Conservation (phyloP, 2,888 invertebrate species). For the Laspeyria flexula region DNA sequence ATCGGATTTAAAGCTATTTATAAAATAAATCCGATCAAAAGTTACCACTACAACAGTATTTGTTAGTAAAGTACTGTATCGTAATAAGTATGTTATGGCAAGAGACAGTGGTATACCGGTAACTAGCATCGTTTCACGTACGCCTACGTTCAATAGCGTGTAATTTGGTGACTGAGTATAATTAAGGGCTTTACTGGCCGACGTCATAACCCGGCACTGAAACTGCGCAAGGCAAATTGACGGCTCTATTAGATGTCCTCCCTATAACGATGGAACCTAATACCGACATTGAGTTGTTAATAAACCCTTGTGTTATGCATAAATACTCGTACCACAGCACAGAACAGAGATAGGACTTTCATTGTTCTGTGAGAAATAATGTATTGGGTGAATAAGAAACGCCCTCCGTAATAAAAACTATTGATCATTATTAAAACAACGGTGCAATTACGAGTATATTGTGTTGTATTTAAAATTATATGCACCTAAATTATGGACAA, state of each 20-base stretch:
- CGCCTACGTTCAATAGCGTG: neutral
- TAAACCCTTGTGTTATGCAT: neutral
- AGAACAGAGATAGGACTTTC: too few species aligned
- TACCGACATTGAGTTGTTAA: neutral
- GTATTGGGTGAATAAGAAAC: too few species aligned
- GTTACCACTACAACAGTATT: too few species aligned
- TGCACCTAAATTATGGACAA: too few species aligned
- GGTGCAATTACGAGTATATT: too few species aligned
- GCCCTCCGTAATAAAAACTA: too few species aligned
- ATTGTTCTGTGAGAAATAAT: too few species aligned
- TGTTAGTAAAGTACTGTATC: too few species aligned
- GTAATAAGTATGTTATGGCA: constrained; percentile 3
- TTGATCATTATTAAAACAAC: too few species aligned
- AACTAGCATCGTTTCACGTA: neutral
- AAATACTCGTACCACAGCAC: too few species aligned
- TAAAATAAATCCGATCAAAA: neutral
- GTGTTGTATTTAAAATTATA: too few species aligned
- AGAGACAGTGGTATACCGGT: neutral
- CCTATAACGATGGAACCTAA: neutral
- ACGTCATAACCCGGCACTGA: constrained; percentile 4
- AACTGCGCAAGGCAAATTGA: constrained; percentile 4
- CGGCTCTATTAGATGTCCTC: constrained; percentile 2
- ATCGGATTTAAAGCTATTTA: neutral
- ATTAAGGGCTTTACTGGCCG: constrained; percentile 5
- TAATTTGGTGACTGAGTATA: constrained; percentile 7